A percentile compares a stretch with the other conserved stretches of the same genome.
phyloP scores from a whole-genome alignment of 2,888 invertebrate species.

The Autographa pulchrina region DNA sequence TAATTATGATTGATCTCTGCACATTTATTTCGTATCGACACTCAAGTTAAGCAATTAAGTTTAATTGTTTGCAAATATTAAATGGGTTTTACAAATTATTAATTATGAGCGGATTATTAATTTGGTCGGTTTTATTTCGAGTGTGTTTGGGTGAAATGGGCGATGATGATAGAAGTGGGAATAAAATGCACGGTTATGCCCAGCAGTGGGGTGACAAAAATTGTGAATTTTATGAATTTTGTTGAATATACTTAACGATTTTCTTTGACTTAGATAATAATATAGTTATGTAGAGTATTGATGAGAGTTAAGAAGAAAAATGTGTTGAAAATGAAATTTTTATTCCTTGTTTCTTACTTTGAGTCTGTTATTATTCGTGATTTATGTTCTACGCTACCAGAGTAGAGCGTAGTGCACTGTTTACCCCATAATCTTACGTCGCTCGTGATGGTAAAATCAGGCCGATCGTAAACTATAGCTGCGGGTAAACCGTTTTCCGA shows the following conservation, averaged over 20 bases:
- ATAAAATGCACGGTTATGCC: not conserved
- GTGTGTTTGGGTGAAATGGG: not conserved
- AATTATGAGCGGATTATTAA: too few species aligned
- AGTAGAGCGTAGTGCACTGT: slow-evolving; percentile 20
- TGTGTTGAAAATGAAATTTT: too few species aligned
- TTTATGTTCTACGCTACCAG: not conserved
- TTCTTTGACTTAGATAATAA: not conserved
- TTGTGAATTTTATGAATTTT: not conserved
- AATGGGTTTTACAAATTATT: too few species aligned
- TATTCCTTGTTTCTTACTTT: too few species aligned
- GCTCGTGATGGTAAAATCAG: slow-evolving; percentile 31
- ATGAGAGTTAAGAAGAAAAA: too few species aligned
- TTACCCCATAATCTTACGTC: slow-evolving; percentile 34
- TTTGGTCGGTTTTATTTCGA: too few species aligned
- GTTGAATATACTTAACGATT: not conserved
- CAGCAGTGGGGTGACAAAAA: not conserved
- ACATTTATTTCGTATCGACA: slow-evolving; percentile 19
- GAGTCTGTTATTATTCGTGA: not conserved
- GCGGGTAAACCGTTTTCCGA: slow-evolving; percentile 27
- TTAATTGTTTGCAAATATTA: too few species aligned
- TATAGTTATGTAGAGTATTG: not conserved
- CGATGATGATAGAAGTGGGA: not conserved
- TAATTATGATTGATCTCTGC: slow-evolving; percentile 24
- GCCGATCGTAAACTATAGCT: slow-evolving; percentile 37
- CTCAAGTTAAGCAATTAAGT: not conserved